Conservation (phyloP, 2,888 invertebrate species). For the Pandemis corylana region DNA sequence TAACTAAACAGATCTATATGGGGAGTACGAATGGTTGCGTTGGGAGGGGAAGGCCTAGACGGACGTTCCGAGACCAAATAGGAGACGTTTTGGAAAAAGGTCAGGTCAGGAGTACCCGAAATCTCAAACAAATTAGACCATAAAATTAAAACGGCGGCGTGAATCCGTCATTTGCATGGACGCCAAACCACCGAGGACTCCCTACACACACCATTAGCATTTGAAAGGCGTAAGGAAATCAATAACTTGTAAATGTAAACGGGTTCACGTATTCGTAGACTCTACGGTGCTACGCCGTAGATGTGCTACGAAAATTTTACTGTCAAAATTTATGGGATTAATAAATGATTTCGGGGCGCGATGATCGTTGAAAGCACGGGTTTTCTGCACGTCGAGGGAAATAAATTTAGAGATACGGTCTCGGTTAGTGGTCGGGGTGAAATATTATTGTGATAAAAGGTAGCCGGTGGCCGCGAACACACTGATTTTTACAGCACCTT, state of each 20-base stretch:
- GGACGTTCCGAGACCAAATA: no score
- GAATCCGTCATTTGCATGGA: constrained; percentile 11
- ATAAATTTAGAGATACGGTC: constrained; percentile 32
- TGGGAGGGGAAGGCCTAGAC: no score
- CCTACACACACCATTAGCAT: constrained; percentile 27
- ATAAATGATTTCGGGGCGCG: constrained; percentile 31
- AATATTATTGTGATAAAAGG: constrained; percentile 30
- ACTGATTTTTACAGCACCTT: no score
- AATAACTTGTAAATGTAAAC: constrained; percentile 36
- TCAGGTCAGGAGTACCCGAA: no score
- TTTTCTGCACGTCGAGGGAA: constrained; percentile 3
- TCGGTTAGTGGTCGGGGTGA: constrained; percentile 15
- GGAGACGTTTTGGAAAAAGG: no score
- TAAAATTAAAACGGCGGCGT: constrained; percentile 9
- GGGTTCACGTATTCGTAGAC: constrained; percentile 28
- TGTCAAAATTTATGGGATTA: constrained; percentile 36
- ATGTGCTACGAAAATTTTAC: constrained; percentile 32
- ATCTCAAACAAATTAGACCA: no score
- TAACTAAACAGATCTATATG: no score
- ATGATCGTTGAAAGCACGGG: constrained; percentile 12
- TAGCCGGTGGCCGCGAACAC: no score
- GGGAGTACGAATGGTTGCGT: no score
- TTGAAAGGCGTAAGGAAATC: constrained; percentile 33
- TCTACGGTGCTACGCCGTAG: constrained; percentile 16
- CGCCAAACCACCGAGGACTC: constrained; percentile 4